phyloP scores from a whole-genome alignment of 2,888 invertebrate genomes.

The Rhyacophila evoluta region DNA sequence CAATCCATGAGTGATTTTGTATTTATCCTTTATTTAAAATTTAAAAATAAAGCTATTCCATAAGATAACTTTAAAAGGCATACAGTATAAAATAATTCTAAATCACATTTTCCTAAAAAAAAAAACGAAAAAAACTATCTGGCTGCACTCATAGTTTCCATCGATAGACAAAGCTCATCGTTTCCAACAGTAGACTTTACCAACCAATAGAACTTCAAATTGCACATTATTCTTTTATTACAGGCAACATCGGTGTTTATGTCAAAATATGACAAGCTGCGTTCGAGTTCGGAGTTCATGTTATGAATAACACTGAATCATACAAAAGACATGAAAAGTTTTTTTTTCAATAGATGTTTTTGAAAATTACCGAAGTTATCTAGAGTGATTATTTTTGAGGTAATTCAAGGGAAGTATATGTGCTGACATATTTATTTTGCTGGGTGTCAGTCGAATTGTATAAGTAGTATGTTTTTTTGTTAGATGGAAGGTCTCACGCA shows the following conservation, averaged over 20 bases:
- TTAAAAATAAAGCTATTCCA: too few relatives aligned
- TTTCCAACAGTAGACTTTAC: too few relatives aligned
- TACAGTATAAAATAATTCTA: too few relatives aligned
- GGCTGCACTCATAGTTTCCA: too few relatives aligned
- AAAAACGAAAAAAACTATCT: too few relatives aligned
- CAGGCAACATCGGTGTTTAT: neutral
- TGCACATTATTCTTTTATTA: too few relatives aligned
- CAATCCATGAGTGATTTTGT: too few relatives aligned
- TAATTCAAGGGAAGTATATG: neutral
- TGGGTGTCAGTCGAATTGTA: neutral
- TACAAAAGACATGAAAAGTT: neutral
- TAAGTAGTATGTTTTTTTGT: neutral
- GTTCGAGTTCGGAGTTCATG: neutral
- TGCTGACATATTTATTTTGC: neutral
- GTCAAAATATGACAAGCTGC: neutral
- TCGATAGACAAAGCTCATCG: too few relatives aligned
- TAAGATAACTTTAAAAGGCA: too few relatives aligned
- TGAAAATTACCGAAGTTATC: neutral
- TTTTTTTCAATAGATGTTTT: neutral
- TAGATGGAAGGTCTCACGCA: constrained; percentile 72
- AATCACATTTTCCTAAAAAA: too few relatives aligned
- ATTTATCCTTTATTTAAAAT: too few relatives aligned
- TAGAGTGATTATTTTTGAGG: neutral
- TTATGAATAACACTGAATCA: neutral
- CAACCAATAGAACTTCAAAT: too few relatives aligned